These are phyloP conservation scores for Diuraphis noxia DNA, from an alignment of 1,140 invertebrate species.

Conservation along the genomic window DNA sequence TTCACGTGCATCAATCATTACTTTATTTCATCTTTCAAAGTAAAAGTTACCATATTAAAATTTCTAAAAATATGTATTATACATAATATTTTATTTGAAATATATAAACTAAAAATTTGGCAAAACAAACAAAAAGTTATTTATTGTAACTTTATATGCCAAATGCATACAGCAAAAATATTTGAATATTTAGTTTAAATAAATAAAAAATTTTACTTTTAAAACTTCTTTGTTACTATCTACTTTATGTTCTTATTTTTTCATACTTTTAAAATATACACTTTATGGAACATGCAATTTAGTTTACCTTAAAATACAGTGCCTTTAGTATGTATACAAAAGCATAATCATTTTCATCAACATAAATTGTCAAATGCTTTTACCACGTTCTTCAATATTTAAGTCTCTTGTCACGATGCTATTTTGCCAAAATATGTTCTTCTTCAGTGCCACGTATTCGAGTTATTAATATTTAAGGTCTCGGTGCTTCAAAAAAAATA, in stretches of 20 bases:
- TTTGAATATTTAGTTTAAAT: slow-evolving; percentile 24
- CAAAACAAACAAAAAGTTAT: slow-evolving; percentile 6
- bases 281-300: slow-evolving; percentile 16
- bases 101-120: neutral
- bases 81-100: neutral
- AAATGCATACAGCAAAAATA: neutral
- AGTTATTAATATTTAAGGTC: slow-evolving; percentile 8
- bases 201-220: slow-evolving; percentile 11
- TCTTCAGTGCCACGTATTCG: neutral
- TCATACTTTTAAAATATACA: slow-evolving; percentile 3
- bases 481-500: neutral
- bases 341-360: slow-evolving; percentile 26
- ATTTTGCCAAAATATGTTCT: neutral
- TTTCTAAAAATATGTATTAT: neutral
- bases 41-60: neutral
- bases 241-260: slow-evolving; percentile 20
- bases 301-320: slow-evolving; percentile 15
- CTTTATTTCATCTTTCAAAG: neutral
- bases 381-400: slow-evolving; percentile 27
- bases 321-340: neutral
- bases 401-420: neutral
- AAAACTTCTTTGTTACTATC: slow-evolving; percentile 28
- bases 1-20: neutral
- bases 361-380: slow-evolving; percentile 38
- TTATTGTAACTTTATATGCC: neutral